Conservation (phyloP, 2,113 vertebrate species). For the Tychaedon coryphoeus region DNA sequence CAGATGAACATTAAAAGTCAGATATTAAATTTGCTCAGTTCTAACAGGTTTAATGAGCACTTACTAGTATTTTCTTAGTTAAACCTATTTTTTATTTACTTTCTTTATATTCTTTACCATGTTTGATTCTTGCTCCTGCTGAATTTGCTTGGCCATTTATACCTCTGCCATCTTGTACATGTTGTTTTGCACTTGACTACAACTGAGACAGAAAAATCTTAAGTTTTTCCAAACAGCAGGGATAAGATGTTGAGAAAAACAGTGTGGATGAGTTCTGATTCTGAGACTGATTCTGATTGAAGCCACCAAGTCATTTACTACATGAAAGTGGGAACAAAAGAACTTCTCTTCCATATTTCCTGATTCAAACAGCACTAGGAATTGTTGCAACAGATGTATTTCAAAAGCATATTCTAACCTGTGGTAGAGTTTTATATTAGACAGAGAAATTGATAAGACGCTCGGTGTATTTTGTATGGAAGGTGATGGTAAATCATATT, state of each 20-base stretch:
- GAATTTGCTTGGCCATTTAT: background rate
- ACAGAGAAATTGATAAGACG: background rate
- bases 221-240: background rate
- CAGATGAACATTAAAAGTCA: background rate
- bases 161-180: background rate
- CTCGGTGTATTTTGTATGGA: rapidly evolving
- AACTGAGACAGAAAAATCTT: background rate
- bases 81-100: background rate
- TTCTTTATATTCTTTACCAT: background rate
- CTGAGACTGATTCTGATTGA: background rate
- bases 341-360: background rate
- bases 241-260: background rate
- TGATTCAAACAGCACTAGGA: background rate
- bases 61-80: background rate
- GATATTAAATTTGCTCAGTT: background rate
- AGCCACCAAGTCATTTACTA: background rate
- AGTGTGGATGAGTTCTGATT: background rate
- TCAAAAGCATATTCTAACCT: background rate
- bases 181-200: background rate
- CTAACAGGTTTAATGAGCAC: background rate
- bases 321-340: background rate
- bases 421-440: background rate
- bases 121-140: background rate
- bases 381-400: background rate
- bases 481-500: background rate